Evolutionary conservation across 1,140 invertebrate species (phyloP).

Genomic region (Galleria mellonella): DNA sequence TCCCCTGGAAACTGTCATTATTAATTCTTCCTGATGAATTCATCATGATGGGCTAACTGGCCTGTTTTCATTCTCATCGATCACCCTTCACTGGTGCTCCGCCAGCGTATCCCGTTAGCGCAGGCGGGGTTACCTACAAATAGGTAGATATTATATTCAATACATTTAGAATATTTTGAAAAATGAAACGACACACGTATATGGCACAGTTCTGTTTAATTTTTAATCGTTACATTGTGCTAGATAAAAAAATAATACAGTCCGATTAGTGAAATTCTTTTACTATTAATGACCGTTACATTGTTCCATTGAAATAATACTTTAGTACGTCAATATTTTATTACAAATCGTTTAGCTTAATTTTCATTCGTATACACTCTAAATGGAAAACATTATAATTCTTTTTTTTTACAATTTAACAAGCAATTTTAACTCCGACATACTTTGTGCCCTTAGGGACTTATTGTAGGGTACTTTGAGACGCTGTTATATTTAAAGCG

Average conservation of each 20-base stretch:
- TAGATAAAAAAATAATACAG: constrained; percentile 73
- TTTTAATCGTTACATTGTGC: constrained; percentile 67
- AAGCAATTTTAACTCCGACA: constrained; percentile 47
- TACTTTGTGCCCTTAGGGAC: constrained; percentile 36
- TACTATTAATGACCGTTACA: constrained; percentile 26
- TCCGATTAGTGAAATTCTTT: constrained; percentile 66
- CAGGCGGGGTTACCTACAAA: too few relatives aligned
- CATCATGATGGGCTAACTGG: too few relatives aligned
- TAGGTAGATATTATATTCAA: too few relatives aligned
- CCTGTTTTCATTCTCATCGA: too few relatives aligned
- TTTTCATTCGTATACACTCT: constrained; percentile 44
- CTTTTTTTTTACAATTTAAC: constrained; percentile 51
- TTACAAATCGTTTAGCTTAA: constrained; percentile 41
- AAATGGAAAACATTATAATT: constrained; percentile 55
- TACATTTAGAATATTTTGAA: too few relatives aligned
- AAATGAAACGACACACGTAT: constrained; percentile 32
- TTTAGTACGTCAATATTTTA: constrained; percentile 28
- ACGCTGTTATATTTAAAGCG: constrained; percentile 51
- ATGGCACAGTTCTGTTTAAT: constrained; percentile 73
- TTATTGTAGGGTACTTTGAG: constrained; percentile 38
- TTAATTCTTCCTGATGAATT: too few relatives aligned
- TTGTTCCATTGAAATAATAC: constrained; percentile 31
- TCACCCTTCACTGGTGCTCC: too few relatives aligned
- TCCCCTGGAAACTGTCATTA: too few relatives aligned
- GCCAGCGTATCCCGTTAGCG: too few relatives aligned